Percentiles rank a stretch among this genome's conserved stretches.
Evolutionary conservation across 2,797 vertebrate genomes (phyloP).

Genomic region (Diplodus puntazzo): DNA sequence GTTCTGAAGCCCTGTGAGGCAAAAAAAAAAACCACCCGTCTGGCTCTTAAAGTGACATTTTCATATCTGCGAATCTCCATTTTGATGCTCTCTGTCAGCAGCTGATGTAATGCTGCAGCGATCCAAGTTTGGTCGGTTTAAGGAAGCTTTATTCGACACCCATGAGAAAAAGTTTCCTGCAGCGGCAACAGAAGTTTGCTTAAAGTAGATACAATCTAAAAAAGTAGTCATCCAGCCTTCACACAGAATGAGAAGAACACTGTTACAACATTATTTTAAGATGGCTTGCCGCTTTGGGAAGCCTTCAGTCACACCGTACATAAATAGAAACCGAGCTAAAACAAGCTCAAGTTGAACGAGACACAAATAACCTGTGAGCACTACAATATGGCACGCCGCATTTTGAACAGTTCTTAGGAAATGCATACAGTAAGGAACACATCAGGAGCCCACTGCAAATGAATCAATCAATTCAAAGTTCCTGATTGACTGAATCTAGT

Average conservation of each 20-base stretch:
- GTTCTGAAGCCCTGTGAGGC: not conserved
- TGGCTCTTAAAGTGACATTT: constrained; percentile 34
- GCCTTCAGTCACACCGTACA: constrained; percentile 5
- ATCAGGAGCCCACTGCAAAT: not conserved
- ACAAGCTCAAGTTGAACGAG: not conserved
- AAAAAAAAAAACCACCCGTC: not conserved
- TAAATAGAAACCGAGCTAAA: not conserved
- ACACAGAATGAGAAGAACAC: not conserved
- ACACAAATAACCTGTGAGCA: not conserved
- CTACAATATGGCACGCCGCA: not conserved
- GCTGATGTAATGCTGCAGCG: not conserved
- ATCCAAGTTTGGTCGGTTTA: not conserved
- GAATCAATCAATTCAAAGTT: not conserved
- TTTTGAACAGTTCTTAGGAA: too few relatives aligned
- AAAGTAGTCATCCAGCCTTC: constrained; percentile 10
- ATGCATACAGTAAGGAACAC: not conserved
- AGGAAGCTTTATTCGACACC: constrained; percentile 9
- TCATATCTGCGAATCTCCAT: constrained; percentile 29
- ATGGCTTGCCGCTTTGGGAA: constrained; percentile 2
- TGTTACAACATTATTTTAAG: constrained; percentile 24
- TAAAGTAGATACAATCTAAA: not conserved
- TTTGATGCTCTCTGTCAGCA: constrained; percentile 17
- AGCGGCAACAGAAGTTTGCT: constrained; percentile 22
- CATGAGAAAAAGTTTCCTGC: constrained; percentile 5
- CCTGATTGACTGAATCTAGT: not conserved